These are phyloP conservation scores for Pomacea canaliculata DNA, from an alignment of 2,888 invertebrate genomes.

Conservation along the genomic window DNA sequence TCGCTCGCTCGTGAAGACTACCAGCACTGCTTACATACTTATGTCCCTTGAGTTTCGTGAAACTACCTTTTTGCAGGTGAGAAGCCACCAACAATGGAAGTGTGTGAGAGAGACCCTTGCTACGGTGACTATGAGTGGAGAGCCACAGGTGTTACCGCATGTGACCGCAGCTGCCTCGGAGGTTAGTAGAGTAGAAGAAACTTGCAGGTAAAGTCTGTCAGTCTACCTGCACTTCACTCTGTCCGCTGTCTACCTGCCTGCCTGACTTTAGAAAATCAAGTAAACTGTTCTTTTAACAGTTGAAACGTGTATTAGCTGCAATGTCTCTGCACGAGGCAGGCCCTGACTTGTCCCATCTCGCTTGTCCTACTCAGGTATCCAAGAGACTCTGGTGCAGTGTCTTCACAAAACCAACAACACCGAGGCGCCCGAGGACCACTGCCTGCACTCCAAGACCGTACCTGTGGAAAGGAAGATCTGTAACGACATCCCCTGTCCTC, in stretches of 20 bases:
- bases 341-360: too few species aligned
- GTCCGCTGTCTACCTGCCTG: too few species aligned
- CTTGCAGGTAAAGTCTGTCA: too few species aligned
- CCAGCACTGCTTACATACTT: too few species aligned
- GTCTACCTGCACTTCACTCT: too few species aligned
- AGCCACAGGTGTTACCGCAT: slow-evolving; percentile 74
- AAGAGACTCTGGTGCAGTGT: slow-evolving; percentile 56
- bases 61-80: slow-evolving; percentile 68
- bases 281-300: too few species aligned
- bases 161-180: slow-evolving; percentile 94
- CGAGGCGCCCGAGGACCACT: slow-evolving; percentile 40
- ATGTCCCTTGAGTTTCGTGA: too few species aligned
- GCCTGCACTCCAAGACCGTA: slow-evolving; percentile 43
- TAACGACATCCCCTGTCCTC: slow-evolving; percentile 96
- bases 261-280: too few species aligned
- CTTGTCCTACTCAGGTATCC: slow-evolving; percentile 18
- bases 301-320: too few species aligned
- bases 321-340: too few species aligned
- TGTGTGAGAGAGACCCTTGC: slow-evolving; percentile 73
- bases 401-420: slow-evolving; percentile 44
- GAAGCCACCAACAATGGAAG: slow-evolving; percentile 84
- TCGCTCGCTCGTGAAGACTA: too few species aligned
- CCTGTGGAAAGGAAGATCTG: slow-evolving; percentile 53
- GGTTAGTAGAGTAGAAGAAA: slow-evolving; percentile 71
- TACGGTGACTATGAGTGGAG: slow-evolving; percentile 58